Base-by-base conservation (phyloP, 2,113 vertebrate genomes). In the Pycnonotus jocosus region DNA sequence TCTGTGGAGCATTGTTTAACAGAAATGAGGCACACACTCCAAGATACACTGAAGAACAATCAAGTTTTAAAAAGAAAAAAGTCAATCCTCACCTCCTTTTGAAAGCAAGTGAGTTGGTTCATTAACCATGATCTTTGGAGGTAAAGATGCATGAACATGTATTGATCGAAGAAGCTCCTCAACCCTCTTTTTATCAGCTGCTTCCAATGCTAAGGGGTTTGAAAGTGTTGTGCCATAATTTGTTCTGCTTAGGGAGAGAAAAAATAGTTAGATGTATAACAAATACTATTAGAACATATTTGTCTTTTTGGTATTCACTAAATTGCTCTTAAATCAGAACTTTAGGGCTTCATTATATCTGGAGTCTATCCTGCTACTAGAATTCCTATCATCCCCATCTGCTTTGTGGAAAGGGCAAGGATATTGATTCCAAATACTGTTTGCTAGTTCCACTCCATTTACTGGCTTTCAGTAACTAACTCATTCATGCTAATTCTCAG, bases 151-250 rank as follows among this genome's bases (percentile, higher is more conserved):
- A 22, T 95, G 97, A 62, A 98, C 80, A 94, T 95, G 97, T 82
- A 98, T 97, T 54, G 96, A 98, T 62, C 15, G 97, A 79, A 98
- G 96, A 78, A 99, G 95, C 86, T 98, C 97, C 90, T 98, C 98
- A 56, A 98, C 97, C 72, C 93, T 97, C 92, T 96, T 98, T 92
- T 97, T 95, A 86, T 99, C 96, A 38, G 92, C 97, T 61, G 98
- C 93, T 83, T 98, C 98, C 24, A 98, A 81, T 45, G 98, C 98
- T 86, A 98, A 65, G 24, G 98, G 98, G 82, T 99, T 99, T 86
- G 97, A 98, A 91, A 98, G 98, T 6, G 97, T 98, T 90, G 95
- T 97, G 91, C 98, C 66, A 88, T 98, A 94, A 37, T 98, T 97
- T 51, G 48, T 60, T 97, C 98, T 98, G 54, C 64, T 87, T 19